Conservation (phyloP, 1,140 invertebrate species). For the Tetramorium simillimum region DNA sequence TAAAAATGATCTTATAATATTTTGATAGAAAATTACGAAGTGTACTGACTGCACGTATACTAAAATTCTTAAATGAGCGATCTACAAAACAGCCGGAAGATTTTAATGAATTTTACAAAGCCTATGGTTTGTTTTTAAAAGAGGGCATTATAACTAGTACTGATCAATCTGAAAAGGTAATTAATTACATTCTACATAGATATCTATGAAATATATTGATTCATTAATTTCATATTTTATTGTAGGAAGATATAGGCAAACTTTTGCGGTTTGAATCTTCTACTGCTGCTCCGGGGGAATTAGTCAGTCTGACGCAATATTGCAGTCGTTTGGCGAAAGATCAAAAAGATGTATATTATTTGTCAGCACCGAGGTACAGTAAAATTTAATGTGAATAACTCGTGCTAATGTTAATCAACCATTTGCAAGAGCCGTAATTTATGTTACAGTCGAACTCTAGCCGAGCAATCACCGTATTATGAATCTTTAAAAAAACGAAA, state of each 20-base stretch:
- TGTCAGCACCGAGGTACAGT: slow-evolving; percentile 95
- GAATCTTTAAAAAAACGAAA: slow-evolving; percentile 95
- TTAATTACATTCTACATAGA: neutral
- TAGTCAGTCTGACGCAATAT: slow-evolving; percentile 95
- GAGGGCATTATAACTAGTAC: slow-evolving; percentile 96
- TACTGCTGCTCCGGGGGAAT: slow-evolving; percentile 89
- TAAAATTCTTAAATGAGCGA: slow-evolving; percentile 95
- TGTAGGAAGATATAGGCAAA: slow-evolving; percentile 95
- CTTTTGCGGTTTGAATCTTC: slow-evolving; percentile 97
- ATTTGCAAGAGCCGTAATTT: neutral
- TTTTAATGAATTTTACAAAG: slow-evolving; percentile 95
- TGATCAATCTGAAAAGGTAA: slow-evolving; percentile 93
- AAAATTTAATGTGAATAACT: neutral
- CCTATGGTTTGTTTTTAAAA: slow-evolving; percentile 97
- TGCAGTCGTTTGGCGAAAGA: slow-evolving; percentile 89
- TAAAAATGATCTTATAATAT: neutral
- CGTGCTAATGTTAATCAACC: neutral
- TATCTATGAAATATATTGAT: neutral
- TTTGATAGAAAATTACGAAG: slow-evolving; percentile 92
- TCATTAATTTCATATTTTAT: slow-evolving; percentile 73
- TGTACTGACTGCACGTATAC: slow-evolving; percentile 93
- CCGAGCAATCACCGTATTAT: slow-evolving; percentile 97
- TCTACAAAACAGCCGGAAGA: slow-evolving; percentile 93
- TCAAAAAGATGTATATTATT: slow-evolving; percentile 96
- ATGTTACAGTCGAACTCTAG: slow-evolving; percentile 91